These are phyloP conservation scores for Antheraea pernyi DNA, from an alignment of 1,140 invertebrate species.

Conservation along the genomic window DNA sequence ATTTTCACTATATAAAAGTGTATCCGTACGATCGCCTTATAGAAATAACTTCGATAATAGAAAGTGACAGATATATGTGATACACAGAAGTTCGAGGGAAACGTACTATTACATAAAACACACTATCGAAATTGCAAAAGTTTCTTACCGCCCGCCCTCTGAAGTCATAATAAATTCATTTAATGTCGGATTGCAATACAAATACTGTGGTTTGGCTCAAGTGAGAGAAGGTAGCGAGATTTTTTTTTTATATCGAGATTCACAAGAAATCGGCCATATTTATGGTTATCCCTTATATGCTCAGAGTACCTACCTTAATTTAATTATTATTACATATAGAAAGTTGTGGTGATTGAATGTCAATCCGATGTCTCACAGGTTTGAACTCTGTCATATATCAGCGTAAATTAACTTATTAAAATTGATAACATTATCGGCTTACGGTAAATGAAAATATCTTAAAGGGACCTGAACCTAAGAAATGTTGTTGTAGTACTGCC, in stretches of 20 bases:
- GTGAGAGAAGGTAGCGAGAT: slow-evolving; percentile 2
- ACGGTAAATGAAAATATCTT: no score
- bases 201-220: slow-evolving; percentile 12
- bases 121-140: slow-evolving; percentile 56
- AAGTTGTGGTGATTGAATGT: no score
- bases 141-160: slow-evolving; percentile 33
- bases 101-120: slow-evolving; percentile 8
- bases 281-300: not conserved
- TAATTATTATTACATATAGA: no score
- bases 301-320: no score
- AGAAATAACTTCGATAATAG: slow-evolving; percentile 1
- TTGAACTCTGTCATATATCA: no score
- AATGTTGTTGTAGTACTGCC: no score
- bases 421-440: no score
- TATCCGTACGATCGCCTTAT: not conserved
- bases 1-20: not conserved
- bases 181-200: slow-evolving; percentile 39
- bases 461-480: no score
- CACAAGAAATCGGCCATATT: not conserved
- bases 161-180: slow-evolving; percentile 65
- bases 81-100: not conserved
- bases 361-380: no score
- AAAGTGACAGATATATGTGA: not conserved
- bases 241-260: not conserved
- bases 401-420: no score